Percentiles rank a stretch among this genome's conserved stretches.
phyloP scores from a whole-genome alignment of 2,797 vertebrate genomes.

The Paguma larvata region DNA sequence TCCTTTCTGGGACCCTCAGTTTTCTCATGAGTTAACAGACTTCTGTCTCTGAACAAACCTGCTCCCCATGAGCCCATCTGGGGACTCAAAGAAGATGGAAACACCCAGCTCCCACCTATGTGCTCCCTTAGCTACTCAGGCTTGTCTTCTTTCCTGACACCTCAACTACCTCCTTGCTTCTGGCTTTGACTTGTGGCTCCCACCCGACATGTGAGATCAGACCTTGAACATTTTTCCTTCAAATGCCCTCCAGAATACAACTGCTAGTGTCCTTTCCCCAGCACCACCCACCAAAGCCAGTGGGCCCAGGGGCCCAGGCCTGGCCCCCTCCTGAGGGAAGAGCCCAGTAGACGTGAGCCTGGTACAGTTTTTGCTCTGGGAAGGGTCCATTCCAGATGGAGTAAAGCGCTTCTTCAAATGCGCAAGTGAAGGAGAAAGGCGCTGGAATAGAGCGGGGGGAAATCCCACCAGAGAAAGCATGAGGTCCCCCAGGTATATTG shows the following conservation, averaged over 20 bases:
- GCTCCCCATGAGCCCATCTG: rapidly evolving
- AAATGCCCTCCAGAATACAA: neutral
- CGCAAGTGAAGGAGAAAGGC: neutral
- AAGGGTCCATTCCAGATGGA: neutral
- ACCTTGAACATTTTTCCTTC: neutral
- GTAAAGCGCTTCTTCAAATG: neutral
- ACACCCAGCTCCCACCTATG: neutral
- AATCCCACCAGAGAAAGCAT: neutral
- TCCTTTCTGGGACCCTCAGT: neutral
- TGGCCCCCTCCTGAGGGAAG: neutral
- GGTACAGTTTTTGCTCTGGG: neutral
- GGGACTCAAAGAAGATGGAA: neutral
- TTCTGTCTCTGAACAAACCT: neutral
- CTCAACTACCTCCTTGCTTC: neutral
- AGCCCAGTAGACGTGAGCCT: rapidly evolving
- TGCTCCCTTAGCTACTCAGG: neutral
- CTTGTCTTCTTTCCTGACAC: neutral
- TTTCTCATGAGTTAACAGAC: neutral
- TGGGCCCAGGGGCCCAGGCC: neutral
- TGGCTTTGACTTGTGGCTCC: neutral
- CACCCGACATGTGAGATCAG: neutral
- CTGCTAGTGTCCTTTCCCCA: neutral
- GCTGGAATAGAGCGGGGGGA: neutral
- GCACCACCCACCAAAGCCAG: neutral
- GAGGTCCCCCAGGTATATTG: neutral